These are phyloP conservation scores for Neopelma chrysocephalum DNA, from an alignment of 2,797 vertebrate species.

Conservation along the genomic window DNA sequence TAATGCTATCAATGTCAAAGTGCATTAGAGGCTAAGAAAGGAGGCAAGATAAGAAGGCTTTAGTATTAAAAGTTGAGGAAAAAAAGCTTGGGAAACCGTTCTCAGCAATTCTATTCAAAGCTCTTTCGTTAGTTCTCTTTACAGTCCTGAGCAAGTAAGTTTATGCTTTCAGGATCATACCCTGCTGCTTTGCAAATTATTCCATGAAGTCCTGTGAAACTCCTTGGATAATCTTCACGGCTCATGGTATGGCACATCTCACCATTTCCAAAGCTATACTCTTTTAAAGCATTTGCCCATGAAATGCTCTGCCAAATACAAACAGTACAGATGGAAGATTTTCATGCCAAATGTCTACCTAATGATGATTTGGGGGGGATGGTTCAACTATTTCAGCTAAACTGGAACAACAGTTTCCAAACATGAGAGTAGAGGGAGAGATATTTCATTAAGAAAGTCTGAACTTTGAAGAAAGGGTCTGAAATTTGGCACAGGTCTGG, in stretches of 20 bases:
- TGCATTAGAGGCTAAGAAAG: not conserved
- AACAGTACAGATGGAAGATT: not conserved
- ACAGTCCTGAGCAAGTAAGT: not conserved
- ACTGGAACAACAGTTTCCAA: not conserved
- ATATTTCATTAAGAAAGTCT: not conserved
- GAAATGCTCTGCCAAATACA: not conserved
- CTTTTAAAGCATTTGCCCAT: not conserved
- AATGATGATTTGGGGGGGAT: not conserved
- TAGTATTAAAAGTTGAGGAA: not conserved
- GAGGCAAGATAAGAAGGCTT: not conserved
- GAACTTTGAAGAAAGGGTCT: not conserved
- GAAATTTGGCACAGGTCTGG: not conserved
- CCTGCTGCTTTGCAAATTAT: not conserved
- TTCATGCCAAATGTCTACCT: slow-evolving; percentile 19
- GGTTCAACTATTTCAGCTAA: not conserved
- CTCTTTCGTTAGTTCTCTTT: not conserved
- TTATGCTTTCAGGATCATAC: slow-evolving; percentile 12
- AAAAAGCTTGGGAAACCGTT: not conserved
- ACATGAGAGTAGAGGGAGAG: not conserved
- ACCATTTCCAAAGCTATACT: not conserved
- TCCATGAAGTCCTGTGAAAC: slow-evolving; percentile 22
- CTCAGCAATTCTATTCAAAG: not conserved
- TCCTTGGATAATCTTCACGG: slow-evolving; percentile 26
- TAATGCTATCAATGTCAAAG: not conserved
- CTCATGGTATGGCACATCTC: not conserved